Percentiles rank a stretch among this genome's conserved stretches.
phyloP scores from a whole-genome alignment of 2,888 invertebrate genomes.

The Endomychus coccineus region DNA sequence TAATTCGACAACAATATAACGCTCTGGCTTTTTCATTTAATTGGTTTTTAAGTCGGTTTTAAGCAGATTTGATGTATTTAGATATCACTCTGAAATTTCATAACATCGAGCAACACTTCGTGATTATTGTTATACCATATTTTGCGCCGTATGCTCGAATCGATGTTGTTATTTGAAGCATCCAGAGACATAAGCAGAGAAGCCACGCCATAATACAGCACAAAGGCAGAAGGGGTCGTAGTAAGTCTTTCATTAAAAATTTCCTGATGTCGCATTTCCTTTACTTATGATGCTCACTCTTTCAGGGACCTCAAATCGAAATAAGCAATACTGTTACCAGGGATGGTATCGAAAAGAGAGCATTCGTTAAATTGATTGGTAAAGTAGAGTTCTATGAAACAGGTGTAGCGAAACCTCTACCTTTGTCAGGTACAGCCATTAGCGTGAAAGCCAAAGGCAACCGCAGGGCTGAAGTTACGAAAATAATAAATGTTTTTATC shows the following conservation, averaged over 20 bases:
- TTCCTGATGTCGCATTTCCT: constrained; percentile 15
- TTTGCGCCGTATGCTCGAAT: constrained; percentile 23
- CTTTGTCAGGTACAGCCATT: constrained; percentile 53
- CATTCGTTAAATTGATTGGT: constrained; percentile 54
- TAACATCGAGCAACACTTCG: constrained; percentile 10
- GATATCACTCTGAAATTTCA: constrained; percentile 7
- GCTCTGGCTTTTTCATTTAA: too few relatives aligned
- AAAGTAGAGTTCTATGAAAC: constrained; percentile 65
- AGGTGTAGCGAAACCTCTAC: constrained; percentile 52
- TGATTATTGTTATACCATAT: constrained; percentile 13
- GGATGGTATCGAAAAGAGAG: constrained; percentile 52
- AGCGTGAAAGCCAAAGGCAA: constrained; percentile 46
- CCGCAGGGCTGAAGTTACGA: constrained; percentile 48
- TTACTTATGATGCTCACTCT: constrained; percentile 39
- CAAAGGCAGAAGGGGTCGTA: constrained; percentile 27
- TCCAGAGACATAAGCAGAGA: constrained; percentile 13
- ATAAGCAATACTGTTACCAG: constrained; percentile 39
- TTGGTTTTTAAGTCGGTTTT: too few relatives aligned
- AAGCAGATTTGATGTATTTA: not conserved
- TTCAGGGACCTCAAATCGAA: constrained; percentile 49
- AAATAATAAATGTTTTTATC: constrained; percentile 53
- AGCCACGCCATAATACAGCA: constrained; percentile 16
- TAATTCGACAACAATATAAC: too few relatives aligned
- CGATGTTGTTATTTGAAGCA: constrained; percentile 24
- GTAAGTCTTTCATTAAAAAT: constrained; percentile 38